phyloP scores from a whole-genome alignment of 2,797 vertebrate species.

The Chelon labrosus region DNA sequence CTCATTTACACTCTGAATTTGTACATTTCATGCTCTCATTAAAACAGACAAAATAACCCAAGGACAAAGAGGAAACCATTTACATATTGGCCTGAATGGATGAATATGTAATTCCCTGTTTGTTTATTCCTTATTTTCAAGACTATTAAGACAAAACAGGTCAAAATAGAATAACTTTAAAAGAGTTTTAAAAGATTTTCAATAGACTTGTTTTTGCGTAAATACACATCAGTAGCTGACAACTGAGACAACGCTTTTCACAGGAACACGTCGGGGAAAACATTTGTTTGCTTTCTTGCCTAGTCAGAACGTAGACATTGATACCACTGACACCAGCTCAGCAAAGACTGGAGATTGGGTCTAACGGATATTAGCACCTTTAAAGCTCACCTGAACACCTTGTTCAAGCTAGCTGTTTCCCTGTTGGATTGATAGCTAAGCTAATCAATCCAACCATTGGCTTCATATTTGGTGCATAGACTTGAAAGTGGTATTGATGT shows the following conservation, averaged over 20 bases:
- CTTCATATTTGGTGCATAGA: too few relatives aligned
- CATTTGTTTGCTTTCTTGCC: not conserved
- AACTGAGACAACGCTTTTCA: too few relatives aligned
- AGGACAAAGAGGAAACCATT: slow-evolving; percentile 52
- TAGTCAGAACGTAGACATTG: not conserved
- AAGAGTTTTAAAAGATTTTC: not conserved
- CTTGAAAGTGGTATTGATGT: too few relatives aligned
- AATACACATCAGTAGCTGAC: not conserved
- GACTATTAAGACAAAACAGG: slow-evolving; percentile 16
- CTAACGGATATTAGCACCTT: not conserved
- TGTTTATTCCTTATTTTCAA: slow-evolving; percentile 20
- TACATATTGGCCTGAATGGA: slow-evolving; percentile 46
- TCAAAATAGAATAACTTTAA: slow-evolving; percentile 18
- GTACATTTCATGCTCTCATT: slow-evolving; percentile 38
- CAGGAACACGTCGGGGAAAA: not conserved
- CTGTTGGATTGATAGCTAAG: not conserved
- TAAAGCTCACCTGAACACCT: not conserved
- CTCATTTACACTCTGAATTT: slow-evolving; percentile 12
- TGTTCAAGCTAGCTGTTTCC: not conserved
- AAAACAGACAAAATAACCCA: slow-evolving; percentile 40
- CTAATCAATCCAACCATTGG: too few relatives aligned
- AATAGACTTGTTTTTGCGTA: not conserved
- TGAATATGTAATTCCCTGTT: slow-evolving; percentile 46
- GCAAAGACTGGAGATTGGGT: not conserved
- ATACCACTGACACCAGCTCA: not conserved